These are phyloP conservation scores for Petromus typicus DNA, from an alignment of 2,113 vertebrate species.

Conservation along the genomic window DNA sequence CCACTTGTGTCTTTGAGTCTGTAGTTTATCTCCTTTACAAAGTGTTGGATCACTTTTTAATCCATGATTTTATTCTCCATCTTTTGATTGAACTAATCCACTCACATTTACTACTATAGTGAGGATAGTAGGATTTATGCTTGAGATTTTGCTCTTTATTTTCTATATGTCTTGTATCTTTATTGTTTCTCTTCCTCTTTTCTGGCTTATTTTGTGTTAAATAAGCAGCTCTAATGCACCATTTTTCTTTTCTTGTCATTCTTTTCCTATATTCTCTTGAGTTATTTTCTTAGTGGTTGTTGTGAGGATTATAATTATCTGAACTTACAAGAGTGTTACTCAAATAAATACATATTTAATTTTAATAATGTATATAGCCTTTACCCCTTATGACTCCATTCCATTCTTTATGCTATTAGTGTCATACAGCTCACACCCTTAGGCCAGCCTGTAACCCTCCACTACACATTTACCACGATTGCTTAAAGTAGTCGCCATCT, in stretches of 20 bases:
- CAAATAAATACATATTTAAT: not conserved
- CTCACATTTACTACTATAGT: not conserved
- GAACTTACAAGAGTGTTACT: not conserved
- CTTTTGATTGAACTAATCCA: not conserved
- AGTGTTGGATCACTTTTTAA: not conserved
- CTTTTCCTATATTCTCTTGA: not conserved
- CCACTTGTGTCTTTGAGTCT: not conserved
- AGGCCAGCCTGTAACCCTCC: not conserved
- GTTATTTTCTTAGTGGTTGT: not conserved
- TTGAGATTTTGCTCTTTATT: not conserved
- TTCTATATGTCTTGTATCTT: not conserved
- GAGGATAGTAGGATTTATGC: not conserved
- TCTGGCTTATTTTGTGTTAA: not conserved
- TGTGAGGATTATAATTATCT: not conserved
- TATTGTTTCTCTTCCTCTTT: not conserved
- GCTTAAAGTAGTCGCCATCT: not conserved
- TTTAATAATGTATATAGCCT: not conserved
- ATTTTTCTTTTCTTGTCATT: not conserved
- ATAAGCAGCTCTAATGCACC: not conserved
- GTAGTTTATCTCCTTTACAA: not conserved
- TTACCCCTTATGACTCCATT: not conserved
- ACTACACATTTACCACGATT: not conserved
- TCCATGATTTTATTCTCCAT: not conserved
- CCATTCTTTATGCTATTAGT: not conserved
- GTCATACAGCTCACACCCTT: not conserved